phyloP scores from a whole-genome alignment of 2,888 invertebrate genomes.

The Physocephala rufipes region DNA sequence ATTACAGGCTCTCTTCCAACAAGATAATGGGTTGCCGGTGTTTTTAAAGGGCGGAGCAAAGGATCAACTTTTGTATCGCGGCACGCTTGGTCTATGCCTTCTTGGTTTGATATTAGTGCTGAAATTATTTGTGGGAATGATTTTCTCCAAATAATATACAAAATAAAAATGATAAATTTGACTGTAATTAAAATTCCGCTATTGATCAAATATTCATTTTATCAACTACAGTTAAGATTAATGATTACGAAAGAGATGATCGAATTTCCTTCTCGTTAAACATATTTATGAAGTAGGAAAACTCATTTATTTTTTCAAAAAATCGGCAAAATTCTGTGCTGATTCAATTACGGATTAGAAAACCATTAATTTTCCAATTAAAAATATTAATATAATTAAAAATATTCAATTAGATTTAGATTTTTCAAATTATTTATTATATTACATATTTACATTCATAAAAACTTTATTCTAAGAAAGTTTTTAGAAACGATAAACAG shows the following conservation, averaged over 20 bases:
- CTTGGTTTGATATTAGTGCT: conserved; percentile 51
- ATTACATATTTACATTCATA: not conserved
- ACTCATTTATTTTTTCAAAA: too few species aligned
- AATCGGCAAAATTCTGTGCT: too few species aligned
- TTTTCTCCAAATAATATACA: conserved; percentile 17
- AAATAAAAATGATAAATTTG: too few species aligned
- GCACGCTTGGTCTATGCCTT: conserved; percentile 55
- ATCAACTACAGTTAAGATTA: too few species aligned
- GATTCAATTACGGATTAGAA: too few species aligned
- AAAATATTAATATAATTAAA: conserved; percentile 8
- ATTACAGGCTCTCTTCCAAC: conserved; percentile 44
- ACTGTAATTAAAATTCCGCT: too few species aligned
- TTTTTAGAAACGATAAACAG: too few species aligned
- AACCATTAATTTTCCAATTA: conserved; percentile 15
- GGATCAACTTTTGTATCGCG: conserved; percentile 63
- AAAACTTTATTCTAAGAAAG: too few species aligned
- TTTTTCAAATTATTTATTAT: conserved; percentile 12
- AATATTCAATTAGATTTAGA: conserved; percentile 5
- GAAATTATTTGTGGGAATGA: conserved; percentile 42
- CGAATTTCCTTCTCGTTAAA: too few species aligned
- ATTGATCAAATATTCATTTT: too few species aligned
- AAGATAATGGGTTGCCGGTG: conserved; percentile 64
- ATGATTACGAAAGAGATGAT: too few species aligned
- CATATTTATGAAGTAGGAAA: too few species aligned
- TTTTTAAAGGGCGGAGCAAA: conserved; percentile 65